Evolutionary conservation across 2,113 vertebrate species (phyloP), one percentile per base, ranked within the genome.

Genomic region (Paratilapia polleni): DNA sequence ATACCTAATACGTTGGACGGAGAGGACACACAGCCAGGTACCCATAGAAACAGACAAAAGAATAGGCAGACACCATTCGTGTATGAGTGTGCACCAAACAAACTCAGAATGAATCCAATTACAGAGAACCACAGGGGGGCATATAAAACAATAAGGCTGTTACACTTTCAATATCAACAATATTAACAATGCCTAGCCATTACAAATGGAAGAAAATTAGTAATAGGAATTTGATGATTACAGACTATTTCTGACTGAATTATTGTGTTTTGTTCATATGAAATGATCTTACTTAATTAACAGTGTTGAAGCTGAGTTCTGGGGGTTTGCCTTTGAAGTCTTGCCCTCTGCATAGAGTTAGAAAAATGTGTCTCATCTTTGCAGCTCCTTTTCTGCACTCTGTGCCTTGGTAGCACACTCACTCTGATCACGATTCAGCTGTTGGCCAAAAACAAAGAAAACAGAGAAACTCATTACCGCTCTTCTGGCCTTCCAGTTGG

Each of bases 391-490:
- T 80, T 62, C 81, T 56, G 75, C 22, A 56, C 78, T 81, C 66
- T 58, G 74, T 59, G 84, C 52, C 58, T 64, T 13, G 22, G 84
- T 88, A 74, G 70, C 81, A 73, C 17, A 3, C 61, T 81, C 74
- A 70, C 70, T 91, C 83, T 86, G 77, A 90, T 92, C 90, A 91
- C 54, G 62, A 93, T 84, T 92, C 88, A 87, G 93, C 93, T 93
- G 80, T 86, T 88, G 92, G 91, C 81, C 86, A 87, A 90, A 90
- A 93, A 88, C 87, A 92, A 86, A 89, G 78, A 89, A 92, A 89
- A 90, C 38, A 88, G 66, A 84, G 62, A 86, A 92, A 91, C 83
- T 92, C 91, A 92, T 94, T 92, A 92, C 80, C 80, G 78, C 82
- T 87, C 77, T 79, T 70, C 82, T 77, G 85, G 87, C 88, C 87